Evolutionary conservation across 2,888 invertebrate species (phyloP).

Genomic region (Pteria penguin): DNA sequence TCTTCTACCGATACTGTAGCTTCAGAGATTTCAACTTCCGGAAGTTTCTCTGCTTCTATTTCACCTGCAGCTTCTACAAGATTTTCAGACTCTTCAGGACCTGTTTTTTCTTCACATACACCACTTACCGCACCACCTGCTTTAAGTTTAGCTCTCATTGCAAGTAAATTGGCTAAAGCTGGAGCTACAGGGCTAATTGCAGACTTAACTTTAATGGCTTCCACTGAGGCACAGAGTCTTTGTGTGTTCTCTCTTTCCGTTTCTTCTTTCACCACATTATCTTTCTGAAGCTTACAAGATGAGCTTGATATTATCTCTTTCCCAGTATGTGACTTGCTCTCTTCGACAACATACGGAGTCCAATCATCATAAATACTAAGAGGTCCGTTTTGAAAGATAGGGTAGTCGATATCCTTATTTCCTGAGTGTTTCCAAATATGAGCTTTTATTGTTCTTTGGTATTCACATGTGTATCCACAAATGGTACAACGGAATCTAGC

Average conservation of each 20-base stretch:
- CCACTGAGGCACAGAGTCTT: not conserved
- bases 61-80: not conserved
- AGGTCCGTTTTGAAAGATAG: conserved; percentile 78
- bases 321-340: conserved; percentile 5
- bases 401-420: conserved; percentile 77
- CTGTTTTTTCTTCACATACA: not conserved
- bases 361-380: conserved; percentile 73
- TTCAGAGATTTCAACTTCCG: not conserved
- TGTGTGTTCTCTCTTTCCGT: not conserved
- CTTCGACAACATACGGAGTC: conserved; percentile 2
- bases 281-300: not conserved
- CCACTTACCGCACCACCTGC: conserved; percentile 22
- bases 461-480: conserved; percentile 78
- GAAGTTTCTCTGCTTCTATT: not conserved
- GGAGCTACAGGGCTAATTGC: conserved; percentile 58
- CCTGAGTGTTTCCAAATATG: conserved; percentile 80
- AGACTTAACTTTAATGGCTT: not conserved
- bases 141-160: conserved; percentile 52
- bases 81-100: not conserved
- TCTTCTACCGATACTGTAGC: not conserved
- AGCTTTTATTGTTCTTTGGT: conserved; percentile 78
- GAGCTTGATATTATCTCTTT: not conserved
- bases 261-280: not conserved
- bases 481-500: conserved; percentile 75
- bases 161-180: conserved; percentile 56